Conservation (phyloP, 1,140 invertebrate genomes). For the Eriocheir sinensis region DNA sequence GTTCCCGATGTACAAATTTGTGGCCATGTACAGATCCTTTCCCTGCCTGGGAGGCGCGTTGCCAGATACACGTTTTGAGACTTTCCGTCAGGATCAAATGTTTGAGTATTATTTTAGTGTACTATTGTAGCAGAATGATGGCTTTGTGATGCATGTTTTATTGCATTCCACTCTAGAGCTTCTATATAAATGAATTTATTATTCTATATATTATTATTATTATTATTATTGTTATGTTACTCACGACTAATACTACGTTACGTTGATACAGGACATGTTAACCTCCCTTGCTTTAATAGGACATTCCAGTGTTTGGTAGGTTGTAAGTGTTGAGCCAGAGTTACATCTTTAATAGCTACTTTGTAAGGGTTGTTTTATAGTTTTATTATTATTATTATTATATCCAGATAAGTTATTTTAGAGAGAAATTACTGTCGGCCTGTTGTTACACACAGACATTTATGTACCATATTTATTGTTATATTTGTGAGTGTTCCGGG, state of each 20-base stretch:
- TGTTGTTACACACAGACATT: not conserved
- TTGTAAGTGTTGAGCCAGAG: conserved; percentile 60
- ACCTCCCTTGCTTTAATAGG: conserved; percentile 77
- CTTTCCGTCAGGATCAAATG: conserved; percentile 73
- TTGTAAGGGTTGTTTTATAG: conserved; percentile 46
- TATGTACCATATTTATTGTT: conserved; percentile 8
- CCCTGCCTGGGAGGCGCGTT: conserved; percentile 51
- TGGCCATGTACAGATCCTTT: conserved; percentile 74
- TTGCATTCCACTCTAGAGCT: conserved; percentile 74
- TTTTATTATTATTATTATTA: conserved; percentile 32
- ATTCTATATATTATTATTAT: conserved; percentile 51
- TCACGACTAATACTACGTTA: conserved; percentile 75
- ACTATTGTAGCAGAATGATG: conserved; percentile 59
- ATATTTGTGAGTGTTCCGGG: not conserved
- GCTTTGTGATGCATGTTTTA: conserved; percentile 67
- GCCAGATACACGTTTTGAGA: conserved; percentile 37
- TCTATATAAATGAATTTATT: conserved; percentile 76
- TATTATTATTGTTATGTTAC: conserved; percentile 71
- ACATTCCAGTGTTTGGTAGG: conserved; percentile 75
- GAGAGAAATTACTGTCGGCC: not conserved
- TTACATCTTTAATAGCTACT: not conserved
- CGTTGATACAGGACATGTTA: conserved; percentile 64
- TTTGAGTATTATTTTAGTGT: conserved; percentile 76
- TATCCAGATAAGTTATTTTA: not conserved
- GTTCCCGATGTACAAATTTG: conserved; percentile 73